These are phyloP conservation scores for Cercopithecus mona DNA, from an alignment of 2,113 vertebrate species.

Conservation along the genomic window DNA sequence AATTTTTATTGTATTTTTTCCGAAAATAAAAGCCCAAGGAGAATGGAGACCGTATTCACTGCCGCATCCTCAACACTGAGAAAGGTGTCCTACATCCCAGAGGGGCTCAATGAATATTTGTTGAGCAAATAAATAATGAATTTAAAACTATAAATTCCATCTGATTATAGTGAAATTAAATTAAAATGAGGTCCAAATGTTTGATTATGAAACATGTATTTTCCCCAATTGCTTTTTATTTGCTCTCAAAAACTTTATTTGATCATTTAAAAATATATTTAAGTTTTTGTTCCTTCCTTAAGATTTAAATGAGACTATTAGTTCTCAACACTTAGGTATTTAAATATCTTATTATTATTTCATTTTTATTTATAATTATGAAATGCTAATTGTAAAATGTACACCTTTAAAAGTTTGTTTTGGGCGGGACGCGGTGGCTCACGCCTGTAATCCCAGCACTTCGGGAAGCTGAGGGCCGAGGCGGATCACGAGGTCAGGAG, in stretches of 20 bases:
- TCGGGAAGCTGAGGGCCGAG: no score
- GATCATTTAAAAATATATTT: background rate
- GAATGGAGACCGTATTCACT: background rate
- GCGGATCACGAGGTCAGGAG: no score
- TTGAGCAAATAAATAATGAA: background rate
- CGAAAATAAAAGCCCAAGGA: background rate
- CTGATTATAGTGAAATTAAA: background rate
- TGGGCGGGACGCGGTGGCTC: fast-evolving
- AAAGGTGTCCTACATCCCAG: background rate
- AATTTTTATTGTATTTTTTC: background rate
- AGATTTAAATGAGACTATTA: background rate
- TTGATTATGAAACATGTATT: background rate
- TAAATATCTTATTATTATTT: background rate
- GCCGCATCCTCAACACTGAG: background rate
- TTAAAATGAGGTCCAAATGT: background rate
- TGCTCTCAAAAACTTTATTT: background rate
- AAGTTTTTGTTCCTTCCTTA: background rate
- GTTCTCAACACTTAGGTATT: background rate
- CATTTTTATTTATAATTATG: background rate
- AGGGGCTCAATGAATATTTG: background rate
- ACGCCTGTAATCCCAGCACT: no score
- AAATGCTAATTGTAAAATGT: background rate
- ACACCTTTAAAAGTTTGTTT: background rate
- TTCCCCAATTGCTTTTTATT: background rate
- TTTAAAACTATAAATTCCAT: background rate